Base-by-base conservation (phyloP, 2,888 invertebrate species). In the Plebejus melissa region DNA sequence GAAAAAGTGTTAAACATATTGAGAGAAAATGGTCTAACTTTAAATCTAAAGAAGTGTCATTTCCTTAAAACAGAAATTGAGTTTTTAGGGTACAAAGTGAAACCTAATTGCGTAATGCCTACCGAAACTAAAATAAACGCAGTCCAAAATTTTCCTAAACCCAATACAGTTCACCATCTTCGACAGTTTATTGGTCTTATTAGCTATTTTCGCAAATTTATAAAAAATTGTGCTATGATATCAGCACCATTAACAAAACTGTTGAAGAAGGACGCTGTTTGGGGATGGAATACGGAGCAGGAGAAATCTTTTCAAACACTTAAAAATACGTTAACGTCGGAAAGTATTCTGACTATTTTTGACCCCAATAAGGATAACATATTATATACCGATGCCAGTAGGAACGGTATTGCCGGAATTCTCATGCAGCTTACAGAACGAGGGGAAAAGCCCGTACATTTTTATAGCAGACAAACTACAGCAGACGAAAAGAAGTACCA, bases 401-500 rank as follows among this genome's bases (percentile, higher is more conserved):
- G 69, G 36, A 65, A 74, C 16, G 74, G 69, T 2, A 41, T 75
- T 7, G 69, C 74, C 6, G 69, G 74, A 28, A 69, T 75, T 7
- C 50, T 75, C 11, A 69, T 50, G 50, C 69, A 75, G 46, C 28
- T 65, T 9, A 78, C 77, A 0, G 77, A 80, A 0, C 74, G 80
- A 5, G 77, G 76, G 0, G 82, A 80, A 75, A 81, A 80, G 69
- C 84, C 82, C 82, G 4, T 82, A 78, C 1, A 87, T 82, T 82
- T 76, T 75, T 84, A 80, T 69, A 87, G 85, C 74, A 77, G 84
- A 50, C 83, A 83, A 75, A 83, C 87, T 0, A 83, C 83, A 0
- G 79, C 76, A 0, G 81, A 83, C 0, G 87, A 89, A 80, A 76
- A 80, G 11, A 82, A 80, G 36, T 88, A 86, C 76, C 83, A 84